phyloP scores from a whole-genome alignment of 2,888 invertebrate genomes.

The Epinotia brunnichana region DNA sequence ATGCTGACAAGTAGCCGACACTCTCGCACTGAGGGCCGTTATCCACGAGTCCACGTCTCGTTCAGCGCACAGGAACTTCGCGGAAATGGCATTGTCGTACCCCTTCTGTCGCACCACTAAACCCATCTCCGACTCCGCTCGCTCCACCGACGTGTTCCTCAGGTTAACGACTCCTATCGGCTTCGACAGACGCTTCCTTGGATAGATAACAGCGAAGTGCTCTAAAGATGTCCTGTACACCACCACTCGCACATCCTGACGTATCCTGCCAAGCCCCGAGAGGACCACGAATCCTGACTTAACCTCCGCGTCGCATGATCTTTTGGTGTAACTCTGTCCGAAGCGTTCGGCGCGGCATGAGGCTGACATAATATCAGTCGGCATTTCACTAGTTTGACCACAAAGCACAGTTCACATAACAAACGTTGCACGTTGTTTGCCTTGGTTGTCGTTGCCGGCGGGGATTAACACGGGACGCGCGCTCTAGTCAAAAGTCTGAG shows the following conservation, averaged over 20 bases:
- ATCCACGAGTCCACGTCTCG: conserved; percentile 85
- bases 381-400: conserved; percentile 68
- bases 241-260: conserved; percentile 85
- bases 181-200: conserved; percentile 85
- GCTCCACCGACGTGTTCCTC: conserved; percentile 84
- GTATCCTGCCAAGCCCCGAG: conserved; percentile 82
- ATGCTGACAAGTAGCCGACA: conserved; percentile 77
- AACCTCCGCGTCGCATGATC: conserved; percentile 80
- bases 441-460: conserved; percentile 53
- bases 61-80: conserved; percentile 84
- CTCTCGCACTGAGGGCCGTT: conserved; percentile 80
- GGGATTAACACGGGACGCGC: conserved; percentile 48
- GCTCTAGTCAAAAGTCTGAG: conserved; percentile 51
- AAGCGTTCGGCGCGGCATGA: conserved; percentile 67
- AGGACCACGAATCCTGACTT: conserved; percentile 86
- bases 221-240: conserved; percentile 86
- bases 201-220: conserved; percentile 86
- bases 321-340: conserved; percentile 65
- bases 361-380: conserved; percentile 69
- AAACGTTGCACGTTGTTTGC: conserved; percentile 48
- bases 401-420: conserved; percentile 56
- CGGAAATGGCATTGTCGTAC: conserved; percentile 84
- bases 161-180: conserved; percentile 85
- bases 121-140: conserved; percentile 75
- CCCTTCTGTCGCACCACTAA: conserved; percentile 85